A percentile compares a stretch with the other conserved stretches of the same genome.
These are phyloP conservation scores for Garrulus glandarius DNA, from an alignment of 2,797 vertebrate genomes.

Conservation along the genomic window DNA sequence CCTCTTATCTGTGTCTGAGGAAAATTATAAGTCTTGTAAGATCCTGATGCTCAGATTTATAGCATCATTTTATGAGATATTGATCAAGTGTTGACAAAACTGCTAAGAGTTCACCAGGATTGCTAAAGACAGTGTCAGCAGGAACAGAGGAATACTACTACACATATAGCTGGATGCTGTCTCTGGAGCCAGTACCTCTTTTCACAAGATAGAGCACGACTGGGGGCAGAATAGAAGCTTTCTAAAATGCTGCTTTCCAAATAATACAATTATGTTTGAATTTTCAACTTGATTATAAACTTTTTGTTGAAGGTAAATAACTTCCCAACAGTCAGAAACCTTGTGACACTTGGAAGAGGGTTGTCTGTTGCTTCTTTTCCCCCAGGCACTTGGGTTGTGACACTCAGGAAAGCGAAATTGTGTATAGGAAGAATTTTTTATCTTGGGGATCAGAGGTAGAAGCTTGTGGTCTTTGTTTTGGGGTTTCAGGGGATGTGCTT, in stretches of 20 bases:
- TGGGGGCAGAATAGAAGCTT: neutral
- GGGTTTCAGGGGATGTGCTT: neutral
- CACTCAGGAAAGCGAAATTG: neutral
- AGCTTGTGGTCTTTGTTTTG: neutral
- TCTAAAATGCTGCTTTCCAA: neutral
- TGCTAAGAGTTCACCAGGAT: neutral
- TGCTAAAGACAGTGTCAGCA: neutral
- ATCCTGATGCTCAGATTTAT: neutral
- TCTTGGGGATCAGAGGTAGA: neutral
- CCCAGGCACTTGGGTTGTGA: neutral
- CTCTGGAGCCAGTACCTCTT: neutral
- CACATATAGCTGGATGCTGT: neutral
- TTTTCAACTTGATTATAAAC: neutral
- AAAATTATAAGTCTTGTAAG: neutral
- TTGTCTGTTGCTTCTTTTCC: neutral
- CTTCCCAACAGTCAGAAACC: neutral
- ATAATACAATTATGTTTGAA: neutral
- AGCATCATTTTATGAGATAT: neutral
- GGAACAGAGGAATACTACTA: neutral
- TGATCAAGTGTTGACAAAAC: neutral
- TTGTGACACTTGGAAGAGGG: neutral
- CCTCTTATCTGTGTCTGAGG: neutral
- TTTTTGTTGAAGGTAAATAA: neutral
- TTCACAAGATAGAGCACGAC: neutral
- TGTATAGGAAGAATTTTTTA: neutral